Evolutionary conservation across 2,888 invertebrate genomes (phyloP), one percentile per base, ranked within the genome.

Genomic region (Ctenicera cuprea): DNA sequence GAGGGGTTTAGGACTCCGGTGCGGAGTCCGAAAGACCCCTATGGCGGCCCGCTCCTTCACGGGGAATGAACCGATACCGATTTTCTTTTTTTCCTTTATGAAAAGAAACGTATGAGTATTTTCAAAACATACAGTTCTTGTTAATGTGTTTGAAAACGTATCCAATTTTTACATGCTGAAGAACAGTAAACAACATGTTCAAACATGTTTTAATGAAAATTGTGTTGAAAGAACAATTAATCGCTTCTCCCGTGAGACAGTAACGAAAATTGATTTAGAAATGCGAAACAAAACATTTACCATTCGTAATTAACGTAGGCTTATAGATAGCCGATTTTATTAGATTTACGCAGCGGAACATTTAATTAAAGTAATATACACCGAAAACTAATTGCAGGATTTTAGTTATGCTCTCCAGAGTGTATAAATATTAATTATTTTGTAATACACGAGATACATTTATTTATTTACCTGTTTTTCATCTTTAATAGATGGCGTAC

Each of bases 211-310:
- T 45, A 45, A 45, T 45, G 16, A 41, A 45, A 45, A 45, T 45
- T 45, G 8, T 9, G 45, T 45, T 45, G 8, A 45, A 18, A 45
- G 7, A 16, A 18, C 16, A 14, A 45, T 45, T 45, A 45, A 45
- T 45, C 16, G 18, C 18, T 18, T 18, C 12, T 22, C 22, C 50
- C 5, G 9, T 50, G 48, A 12, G 22, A 22, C 9, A 45, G 22
- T 50, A 50, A 22, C 22, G 22, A 50, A 50, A 50, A 50, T 22
- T 50, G 50, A 50, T 50, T 50, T 20, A 22, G 22, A 50, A 50
- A 22, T 50, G 4, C 22, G 22, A 50, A 50, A 12, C 50, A 4
- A 11, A 50, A 50, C 50, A 50, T 20, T 22, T 22, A 22, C 16
- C 18, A 48, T 48, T 11, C 20, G 50, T 50, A 20, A 50, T 50